phyloP scores from a whole-genome alignment of 23 tunicate species.

The Phallusia fumigata region DNA sequence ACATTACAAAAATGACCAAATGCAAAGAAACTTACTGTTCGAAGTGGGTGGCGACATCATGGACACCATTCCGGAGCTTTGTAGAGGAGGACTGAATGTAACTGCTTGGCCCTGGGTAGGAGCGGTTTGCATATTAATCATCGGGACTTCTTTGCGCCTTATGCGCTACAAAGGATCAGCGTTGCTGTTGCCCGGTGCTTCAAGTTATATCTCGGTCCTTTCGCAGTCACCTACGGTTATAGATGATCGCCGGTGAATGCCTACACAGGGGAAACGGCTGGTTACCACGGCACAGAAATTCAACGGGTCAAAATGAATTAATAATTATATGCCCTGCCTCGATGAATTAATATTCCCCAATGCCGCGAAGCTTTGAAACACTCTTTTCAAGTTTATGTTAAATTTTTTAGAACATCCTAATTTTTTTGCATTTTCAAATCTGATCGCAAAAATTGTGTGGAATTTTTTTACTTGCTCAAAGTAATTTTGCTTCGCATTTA shows the following conservation, averaged over 20 bases:
- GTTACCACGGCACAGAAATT: background rate
- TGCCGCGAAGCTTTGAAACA: too few relatives aligned
- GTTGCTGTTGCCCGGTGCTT: background rate
- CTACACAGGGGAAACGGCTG: background rate
- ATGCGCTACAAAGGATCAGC: background rate
- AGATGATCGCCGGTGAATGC: slow-evolving; percentile 6
- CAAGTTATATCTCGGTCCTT: background rate
- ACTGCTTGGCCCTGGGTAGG: slow-evolving; percentile 92
- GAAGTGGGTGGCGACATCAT: slow-evolving; percentile 65
- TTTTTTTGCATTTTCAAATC: too few relatives aligned
- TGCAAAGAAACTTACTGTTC: slow-evolving; percentile 33
- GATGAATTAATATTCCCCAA: background rate
- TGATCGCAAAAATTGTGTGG: too few relatives aligned
- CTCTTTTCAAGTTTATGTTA: too few relatives aligned
- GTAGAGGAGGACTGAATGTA: slow-evolving; percentile 75
- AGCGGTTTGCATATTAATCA: slow-evolving; percentile 77
- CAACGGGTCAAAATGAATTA: background rate
- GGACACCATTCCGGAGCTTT: slow-evolving; percentile 63
- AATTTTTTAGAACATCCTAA: too few relatives aligned
- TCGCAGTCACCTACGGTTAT: background rate
- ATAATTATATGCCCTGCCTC: background rate
- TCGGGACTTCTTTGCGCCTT: slow-evolving; percentile 15
- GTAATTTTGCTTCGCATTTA: too few relatives aligned
- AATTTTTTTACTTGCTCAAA: too few relatives aligned
- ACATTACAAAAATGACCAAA: too few relatives aligned